Base-by-base conservation (phyloP, 2,797 vertebrate genomes). In the Bucorvus abyssinicus region DNA sequence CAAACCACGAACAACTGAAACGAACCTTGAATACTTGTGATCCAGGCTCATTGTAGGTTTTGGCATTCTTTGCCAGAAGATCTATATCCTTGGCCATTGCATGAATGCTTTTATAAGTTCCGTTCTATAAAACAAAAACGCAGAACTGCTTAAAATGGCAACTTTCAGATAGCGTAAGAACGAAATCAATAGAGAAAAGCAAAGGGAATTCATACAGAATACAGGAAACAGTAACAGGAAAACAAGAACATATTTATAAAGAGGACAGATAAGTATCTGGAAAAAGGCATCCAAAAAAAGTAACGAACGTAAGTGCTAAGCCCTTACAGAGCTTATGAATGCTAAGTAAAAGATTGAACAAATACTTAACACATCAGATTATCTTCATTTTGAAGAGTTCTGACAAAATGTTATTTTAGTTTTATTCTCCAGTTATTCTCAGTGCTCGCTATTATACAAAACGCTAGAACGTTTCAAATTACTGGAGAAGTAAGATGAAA, bases 1-100 rank as follows among this genome's bases (percentile, higher is more conserved):
- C 22, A 42, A 78, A 78, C 49, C 57, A 47, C 12, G 27, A 91
- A 26, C 63, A 86, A 50, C 26, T 78, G 84, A 91, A 95, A 94
- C 98, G 96, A 94, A 99, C 99, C 99, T 99, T 99, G 94, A 99
- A 99, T 45, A 99, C 99, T 97, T 99, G 99, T 36, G 99, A 99
- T 81, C 99, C 99, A 70, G 99, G 99, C 76, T 99, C 99, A 85
- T 99, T 99, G 84, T 99, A 99, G 6, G 99, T 99, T 98, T 99
- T 99, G 94, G 99, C 99, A 97, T 99, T 99, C 98, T 99, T 99
- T 94, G 98, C 99, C 89, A 99, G 97, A 67, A 99, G 97, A 96
- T 99, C 99, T 87, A 99, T 98, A 95, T 99, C 99, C 98, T 99
- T 99, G 83, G 98, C 98, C 99, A 99, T 99, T 76, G 98, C 98